Conservation (phyloP, 2,113 vertebrate genomes). For the Brachionichthys hirsutus region DNA sequence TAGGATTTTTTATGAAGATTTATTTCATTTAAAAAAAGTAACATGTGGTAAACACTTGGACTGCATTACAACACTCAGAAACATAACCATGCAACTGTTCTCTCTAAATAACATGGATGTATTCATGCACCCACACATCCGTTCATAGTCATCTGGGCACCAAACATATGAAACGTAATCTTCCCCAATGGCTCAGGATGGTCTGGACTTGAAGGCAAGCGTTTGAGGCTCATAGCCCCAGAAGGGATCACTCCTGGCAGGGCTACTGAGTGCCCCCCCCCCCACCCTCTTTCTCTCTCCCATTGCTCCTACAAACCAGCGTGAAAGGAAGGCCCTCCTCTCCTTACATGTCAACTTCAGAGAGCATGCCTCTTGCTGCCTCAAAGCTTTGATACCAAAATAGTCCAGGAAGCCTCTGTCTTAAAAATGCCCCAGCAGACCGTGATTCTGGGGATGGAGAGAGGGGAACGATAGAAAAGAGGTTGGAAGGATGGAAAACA, state of each 20-base stretch:
- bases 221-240: slow-evolving; percentile 62
- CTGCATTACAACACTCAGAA: not conserved
- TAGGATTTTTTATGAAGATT: not conserved
- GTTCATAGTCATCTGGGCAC: slow-evolving; percentile 10
- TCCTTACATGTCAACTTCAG: slow-evolving; percentile 80
- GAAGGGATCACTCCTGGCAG: slow-evolving; percentile 57
- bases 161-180: slow-evolving; percentile 40
- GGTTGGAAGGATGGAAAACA: slow-evolving; percentile 49
- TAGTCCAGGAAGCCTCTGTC: slow-evolving; percentile 79
- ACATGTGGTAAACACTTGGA: not conserved
- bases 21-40: slow-evolving; percentile 1
- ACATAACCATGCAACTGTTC: not conserved
- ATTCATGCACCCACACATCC: slow-evolving; percentile 1
- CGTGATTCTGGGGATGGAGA: slow-evolving; percentile 57
- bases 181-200: slow-evolving; percentile 29
- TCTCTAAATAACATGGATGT: slow-evolving; percentile 1
- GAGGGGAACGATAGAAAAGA: slow-evolving; percentile 33
- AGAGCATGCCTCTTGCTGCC: slow-evolving; percentile 76
- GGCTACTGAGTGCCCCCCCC: slow-evolving; percentile 50
- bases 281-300: too few relatives aligned
- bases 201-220: slow-evolving; percentile 52
- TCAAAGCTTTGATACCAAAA: slow-evolving; percentile 82
- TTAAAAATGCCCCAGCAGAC: slow-evolving; percentile 75
- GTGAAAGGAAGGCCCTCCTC: slow-evolving; percentile 61
- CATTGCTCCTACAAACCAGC: slow-evolving; percentile 49